A percentile compares a stretch with the other conserved stretches of the same genome.
phyloP scores from a whole-genome alignment of 2,888 invertebrate genomes.

The Chrysotoxum bicinctum region DNA sequence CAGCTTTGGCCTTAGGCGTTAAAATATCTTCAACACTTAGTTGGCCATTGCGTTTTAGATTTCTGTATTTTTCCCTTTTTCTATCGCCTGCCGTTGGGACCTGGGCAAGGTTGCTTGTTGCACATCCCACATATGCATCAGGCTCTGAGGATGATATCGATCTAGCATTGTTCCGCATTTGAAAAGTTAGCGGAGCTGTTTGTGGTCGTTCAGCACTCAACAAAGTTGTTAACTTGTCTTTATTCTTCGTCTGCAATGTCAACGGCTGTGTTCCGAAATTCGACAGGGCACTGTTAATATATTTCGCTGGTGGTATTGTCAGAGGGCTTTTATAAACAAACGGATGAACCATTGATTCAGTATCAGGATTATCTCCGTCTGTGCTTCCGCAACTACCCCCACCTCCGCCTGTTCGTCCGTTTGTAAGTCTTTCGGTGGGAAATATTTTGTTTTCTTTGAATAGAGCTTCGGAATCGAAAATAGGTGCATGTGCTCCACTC shows the following conservation, averaged over 20 bases:
- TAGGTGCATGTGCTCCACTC: conserved; percentile 78
- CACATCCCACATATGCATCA: conserved; percentile 21
- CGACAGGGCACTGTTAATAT: conserved; percentile 52
- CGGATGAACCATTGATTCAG: conserved; percentile 74
- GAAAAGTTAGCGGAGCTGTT: conserved; percentile 64
- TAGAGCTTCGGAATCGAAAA: conserved; percentile 76
- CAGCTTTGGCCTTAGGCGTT: conserved; percentile 29
- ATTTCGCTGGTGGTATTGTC: conserved; percentile 77
- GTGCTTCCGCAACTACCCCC: conserved; percentile 16
- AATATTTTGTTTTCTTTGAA: conserved; percentile 75
- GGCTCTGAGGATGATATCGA: conserved; percentile 38
- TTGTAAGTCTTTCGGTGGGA: conserved; percentile 65
- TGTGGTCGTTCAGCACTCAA: conserved; percentile 59
- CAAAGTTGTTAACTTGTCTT: conserved; percentile 53
- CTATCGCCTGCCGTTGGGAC: conserved; percentile 17
- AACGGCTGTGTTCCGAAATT: conserved; percentile 55
- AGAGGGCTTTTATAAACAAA: conserved; percentile 80
- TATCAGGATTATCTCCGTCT: conserved; percentile 68
- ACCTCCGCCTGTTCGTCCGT: conserved; percentile 31
- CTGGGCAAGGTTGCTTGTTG: background rate
- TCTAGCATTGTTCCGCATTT: conserved; percentile 53
- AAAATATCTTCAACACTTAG: conserved; percentile 45
- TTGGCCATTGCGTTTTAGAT: conserved; percentile 44
- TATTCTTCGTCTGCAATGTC: conserved; percentile 39
- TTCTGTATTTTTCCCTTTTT: conserved; percentile 36